Evolutionary conservation across 2,797 vertebrate species (phyloP).

Genomic region (Platyrinchus mystaceus): DNA sequence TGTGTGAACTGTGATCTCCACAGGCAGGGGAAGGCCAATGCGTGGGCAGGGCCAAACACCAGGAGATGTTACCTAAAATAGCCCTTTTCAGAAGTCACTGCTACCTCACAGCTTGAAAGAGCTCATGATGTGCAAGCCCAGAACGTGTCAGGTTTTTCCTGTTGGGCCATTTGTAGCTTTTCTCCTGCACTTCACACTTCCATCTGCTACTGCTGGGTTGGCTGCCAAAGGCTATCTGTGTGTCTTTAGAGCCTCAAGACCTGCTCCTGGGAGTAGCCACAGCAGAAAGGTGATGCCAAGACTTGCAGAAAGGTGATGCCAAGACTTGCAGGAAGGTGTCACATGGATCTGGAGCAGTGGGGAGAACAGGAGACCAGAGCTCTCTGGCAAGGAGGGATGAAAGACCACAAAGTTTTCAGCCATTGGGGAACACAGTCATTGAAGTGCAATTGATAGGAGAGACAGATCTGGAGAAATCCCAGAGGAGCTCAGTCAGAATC

Average conservation of each 20-base stretch:
- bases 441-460: background rate
- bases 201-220: slow-evolving; percentile 16
- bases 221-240: background rate
- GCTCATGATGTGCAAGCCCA: background rate
- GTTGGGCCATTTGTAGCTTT: slow-evolving; percentile 17
- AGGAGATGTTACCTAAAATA: background rate
- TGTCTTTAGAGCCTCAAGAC: background rate
- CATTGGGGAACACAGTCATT: background rate
- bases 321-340: background rate
- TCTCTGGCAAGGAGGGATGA: background rate
- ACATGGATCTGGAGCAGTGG: background rate
- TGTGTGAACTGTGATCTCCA: background rate
- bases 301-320: background rate
- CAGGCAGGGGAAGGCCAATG: background rate
- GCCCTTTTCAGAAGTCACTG: background rate
- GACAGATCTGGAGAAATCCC: slow-evolving; percentile 17
- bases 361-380: background rate
- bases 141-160: background rate
- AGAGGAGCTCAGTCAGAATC: slow-evolving; percentile 5
- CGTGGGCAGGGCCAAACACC: background rate
- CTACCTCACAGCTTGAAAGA: background rate
- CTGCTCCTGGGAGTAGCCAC: background rate
- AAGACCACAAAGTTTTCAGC: background rate
- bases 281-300: background rate
- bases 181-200: background rate